Conservation (phyloP, 2,888 invertebrate genomes). For the Dendrolimus houi region DNA sequence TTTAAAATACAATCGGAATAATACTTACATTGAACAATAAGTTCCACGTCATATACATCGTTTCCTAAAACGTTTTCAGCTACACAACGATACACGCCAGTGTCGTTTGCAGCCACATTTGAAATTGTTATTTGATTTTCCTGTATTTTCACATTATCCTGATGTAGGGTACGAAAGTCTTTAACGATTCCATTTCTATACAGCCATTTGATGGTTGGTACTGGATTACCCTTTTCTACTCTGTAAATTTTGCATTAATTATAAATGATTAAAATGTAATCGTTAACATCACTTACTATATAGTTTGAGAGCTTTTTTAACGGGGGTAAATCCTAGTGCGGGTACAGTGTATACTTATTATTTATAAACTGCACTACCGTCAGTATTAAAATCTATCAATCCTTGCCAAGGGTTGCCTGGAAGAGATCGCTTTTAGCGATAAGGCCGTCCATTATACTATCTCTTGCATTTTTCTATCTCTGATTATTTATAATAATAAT, state of each 20-base stretch:
- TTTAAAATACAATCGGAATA: not conserved
- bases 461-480: too few relatives aligned
- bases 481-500: too few relatives aligned
- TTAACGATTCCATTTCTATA: constrained; percentile 16
- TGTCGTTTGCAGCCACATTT: constrained; percentile 33
- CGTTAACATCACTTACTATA: too few relatives aligned
- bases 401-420: too few relatives aligned
- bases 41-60: constrained; percentile 33
- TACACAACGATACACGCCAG: constrained; percentile 47
- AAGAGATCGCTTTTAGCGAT: too few relatives aligned
- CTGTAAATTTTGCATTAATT: constrained; percentile 21
- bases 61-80: constrained; percentile 47
- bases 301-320: too few relatives aligned
- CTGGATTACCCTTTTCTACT: constrained; percentile 44
- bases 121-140: constrained; percentile 21
- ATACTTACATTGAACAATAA: constrained; percentile 57
- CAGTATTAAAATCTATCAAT: too few relatives aligned
- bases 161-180: constrained; percentile 18
- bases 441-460: too few relatives aligned
- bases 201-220: constrained; percentile 42
- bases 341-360: too few relatives aligned
- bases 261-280: too few relatives aligned
- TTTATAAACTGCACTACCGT: too few relatives aligned
- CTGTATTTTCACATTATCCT: constrained; percentile 15
- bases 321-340: too few relatives aligned